Conservation (phyloP, 2,113 vertebrate genomes). For the Anarhynchus alexandrinus region DNA sequence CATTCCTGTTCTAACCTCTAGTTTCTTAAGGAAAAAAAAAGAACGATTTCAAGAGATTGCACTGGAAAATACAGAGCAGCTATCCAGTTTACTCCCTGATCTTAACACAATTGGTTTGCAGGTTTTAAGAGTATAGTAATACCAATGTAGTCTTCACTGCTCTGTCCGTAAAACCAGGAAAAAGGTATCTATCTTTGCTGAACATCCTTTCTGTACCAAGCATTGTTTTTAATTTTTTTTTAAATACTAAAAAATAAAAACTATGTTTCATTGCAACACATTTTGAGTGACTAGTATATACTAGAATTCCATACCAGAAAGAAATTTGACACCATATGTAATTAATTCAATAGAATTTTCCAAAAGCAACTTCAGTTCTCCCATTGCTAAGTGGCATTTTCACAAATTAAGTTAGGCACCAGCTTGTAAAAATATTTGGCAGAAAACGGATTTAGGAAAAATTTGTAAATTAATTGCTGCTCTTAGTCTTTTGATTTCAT, state of each 20-base stretch:
- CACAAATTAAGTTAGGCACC: background rate
- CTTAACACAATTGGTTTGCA: background rate
- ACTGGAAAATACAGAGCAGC: background rate
- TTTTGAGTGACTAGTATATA: background rate
- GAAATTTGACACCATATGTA: background rate
- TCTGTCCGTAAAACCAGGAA: background rate
- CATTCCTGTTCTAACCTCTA: background rate
- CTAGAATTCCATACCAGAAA: background rate
- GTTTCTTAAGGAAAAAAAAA: background rate
- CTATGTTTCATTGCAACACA: background rate
- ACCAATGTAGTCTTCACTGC: background rate
- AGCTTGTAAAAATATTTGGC: background rate
- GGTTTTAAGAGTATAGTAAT: background rate
- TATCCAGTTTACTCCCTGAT: background rate
- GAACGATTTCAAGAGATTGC: accelerated
- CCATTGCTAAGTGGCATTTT: background rate
- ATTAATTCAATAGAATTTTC: background rate
- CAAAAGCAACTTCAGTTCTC: background rate
- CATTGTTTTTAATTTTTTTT: background rate
- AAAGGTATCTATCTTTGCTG: background rate
- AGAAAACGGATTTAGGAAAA: background rate
- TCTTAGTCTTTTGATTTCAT: background rate
- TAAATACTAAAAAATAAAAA: background rate
- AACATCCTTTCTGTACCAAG: background rate
- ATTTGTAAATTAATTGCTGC: background rate